Evolutionary conservation across 2,113 vertebrate species (phyloP).

Genomic region (Charina bottae): DNA sequence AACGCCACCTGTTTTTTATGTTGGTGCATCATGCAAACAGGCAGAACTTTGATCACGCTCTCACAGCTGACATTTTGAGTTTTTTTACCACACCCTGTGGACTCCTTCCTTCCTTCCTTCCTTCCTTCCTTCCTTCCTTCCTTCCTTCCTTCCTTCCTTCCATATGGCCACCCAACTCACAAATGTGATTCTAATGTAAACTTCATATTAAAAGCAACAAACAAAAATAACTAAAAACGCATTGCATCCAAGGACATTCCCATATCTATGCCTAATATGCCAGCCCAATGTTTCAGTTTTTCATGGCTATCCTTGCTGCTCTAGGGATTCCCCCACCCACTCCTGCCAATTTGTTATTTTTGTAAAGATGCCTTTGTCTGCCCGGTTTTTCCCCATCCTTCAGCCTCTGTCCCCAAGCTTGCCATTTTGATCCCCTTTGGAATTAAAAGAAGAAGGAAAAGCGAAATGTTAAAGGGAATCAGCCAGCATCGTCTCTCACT

Average conservation of each 20-base stretch:
- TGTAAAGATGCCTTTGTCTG: neutral
- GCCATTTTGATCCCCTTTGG: conserved; percentile 43
- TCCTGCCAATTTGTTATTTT: neutral
- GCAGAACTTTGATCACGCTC: neutral
- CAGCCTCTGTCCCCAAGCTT: neutral
- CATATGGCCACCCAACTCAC: too few species aligned
- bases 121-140: too few species aligned
- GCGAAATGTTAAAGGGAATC: conserved; percentile 63
- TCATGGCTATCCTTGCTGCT: neutral
- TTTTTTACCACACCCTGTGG: neutral
- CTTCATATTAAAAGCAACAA: neutral
- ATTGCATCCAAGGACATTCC: neutral
- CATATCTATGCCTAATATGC: neutral
- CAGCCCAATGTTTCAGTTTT: neutral
- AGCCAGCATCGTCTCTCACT: conserved; percentile 68
- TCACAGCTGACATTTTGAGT: neutral
- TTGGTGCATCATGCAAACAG: neutral
- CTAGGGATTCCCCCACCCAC: neutral
- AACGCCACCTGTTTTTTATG: neutral
- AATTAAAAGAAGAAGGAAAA: conserved; percentile 23
- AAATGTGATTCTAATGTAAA: neutral
- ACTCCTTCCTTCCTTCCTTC: neutral
- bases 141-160: too few species aligned
- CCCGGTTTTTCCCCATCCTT: neutral
- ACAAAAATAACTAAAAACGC: neutral